Evolutionary conservation across 1,140 invertebrate genomes (phyloP).

Genomic region (Drosophila trapezifrons): DNA sequence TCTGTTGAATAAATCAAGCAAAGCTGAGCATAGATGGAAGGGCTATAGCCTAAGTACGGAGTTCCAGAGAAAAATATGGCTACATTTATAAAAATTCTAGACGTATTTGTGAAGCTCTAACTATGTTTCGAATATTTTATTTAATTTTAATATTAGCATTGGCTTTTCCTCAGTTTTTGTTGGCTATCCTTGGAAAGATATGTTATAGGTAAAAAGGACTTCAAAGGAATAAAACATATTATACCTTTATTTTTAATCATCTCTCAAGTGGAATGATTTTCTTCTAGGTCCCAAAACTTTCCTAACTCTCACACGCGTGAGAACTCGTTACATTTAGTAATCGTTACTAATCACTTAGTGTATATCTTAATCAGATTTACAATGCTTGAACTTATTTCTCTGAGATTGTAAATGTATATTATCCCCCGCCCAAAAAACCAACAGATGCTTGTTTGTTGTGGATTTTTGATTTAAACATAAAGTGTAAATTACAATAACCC

Average conservation of each 20-base stretch:
- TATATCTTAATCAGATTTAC: slow-evolving; percentile 17
- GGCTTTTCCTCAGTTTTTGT: not conserved
- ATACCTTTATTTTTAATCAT: not conserved
- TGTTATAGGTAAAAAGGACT: no score
- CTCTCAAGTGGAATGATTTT: no score
- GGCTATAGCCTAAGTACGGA: not conserved
- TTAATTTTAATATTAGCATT: not conserved
- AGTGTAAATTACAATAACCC: slow-evolving; percentile 40
- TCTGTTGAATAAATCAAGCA: no score
- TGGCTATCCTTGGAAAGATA: no score
- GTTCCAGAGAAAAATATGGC: not conserved
- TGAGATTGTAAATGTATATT: not conserved
- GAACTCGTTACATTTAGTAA: not conserved
- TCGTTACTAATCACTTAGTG: slow-evolving; percentile 2
- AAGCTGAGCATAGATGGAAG: not conserved
- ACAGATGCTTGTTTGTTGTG: slow-evolving; percentile 26
- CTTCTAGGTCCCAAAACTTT: slow-evolving; percentile 12
- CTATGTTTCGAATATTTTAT: not conserved
- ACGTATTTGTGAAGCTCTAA: not conserved
- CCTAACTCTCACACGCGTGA: not conserved
- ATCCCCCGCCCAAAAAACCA: slow-evolving; percentile 1
- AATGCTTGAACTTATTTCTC: not conserved
- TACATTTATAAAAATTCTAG: not conserved
- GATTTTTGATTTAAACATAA: slow-evolving; percentile 26
- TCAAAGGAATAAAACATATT: not conserved